Base-by-base conservation (phyloP, 2,113 vertebrate genomes). In the Notarius lentiginosus region DNA sequence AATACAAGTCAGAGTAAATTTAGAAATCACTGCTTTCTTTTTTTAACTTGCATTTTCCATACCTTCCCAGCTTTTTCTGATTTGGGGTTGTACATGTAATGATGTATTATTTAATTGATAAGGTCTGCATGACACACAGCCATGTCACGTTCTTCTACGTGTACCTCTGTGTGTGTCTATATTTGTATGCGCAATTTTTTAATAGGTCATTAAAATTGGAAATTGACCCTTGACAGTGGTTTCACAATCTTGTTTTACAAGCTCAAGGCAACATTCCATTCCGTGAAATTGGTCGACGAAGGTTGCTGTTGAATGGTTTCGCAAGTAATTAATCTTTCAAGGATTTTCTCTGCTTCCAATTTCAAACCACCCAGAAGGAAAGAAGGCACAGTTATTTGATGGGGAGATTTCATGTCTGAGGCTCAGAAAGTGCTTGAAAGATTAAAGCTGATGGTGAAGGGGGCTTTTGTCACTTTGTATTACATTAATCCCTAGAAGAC, bases 301-400 rank as follows among this genome's bases (percentile, higher is more conserved):
- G 72, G 82, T 84, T 86, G 79, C 79, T 63, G 76, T 89, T 82
- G 66, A 82, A 88, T 87, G 86, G 89, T 76, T 88, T 89, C 87
- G 86, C 85, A 88, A 87, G 88, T 90, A 90, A 91, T 91, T 91
- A 88, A 91, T 91, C 88, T 89, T 90, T 89, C 88, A 89, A 91
- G 88, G 88, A 87, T 90, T 91, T 91, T 84, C 88, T 88, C 80
- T 82, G 72, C 89, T 87, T 84, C 87, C 87, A 89, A 89, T 90
- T 90, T 90, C 55, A 82, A 86, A 88, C 82, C 85, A 85, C 81
- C 88, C 87, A 89, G 84, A 89, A 87, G 88, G 88, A 87, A 88
- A 79, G 79, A 85, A 82, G 86, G 86, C 49, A 18, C 84, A 66
- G 84, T 86, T 88, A 84, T 86, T 81, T 72, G 63, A 81, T n/a